These are phyloP conservation scores for Vireo altiloquus DNA, from an alignment of 2,113 vertebrate species.

Conservation along the genomic window DNA sequence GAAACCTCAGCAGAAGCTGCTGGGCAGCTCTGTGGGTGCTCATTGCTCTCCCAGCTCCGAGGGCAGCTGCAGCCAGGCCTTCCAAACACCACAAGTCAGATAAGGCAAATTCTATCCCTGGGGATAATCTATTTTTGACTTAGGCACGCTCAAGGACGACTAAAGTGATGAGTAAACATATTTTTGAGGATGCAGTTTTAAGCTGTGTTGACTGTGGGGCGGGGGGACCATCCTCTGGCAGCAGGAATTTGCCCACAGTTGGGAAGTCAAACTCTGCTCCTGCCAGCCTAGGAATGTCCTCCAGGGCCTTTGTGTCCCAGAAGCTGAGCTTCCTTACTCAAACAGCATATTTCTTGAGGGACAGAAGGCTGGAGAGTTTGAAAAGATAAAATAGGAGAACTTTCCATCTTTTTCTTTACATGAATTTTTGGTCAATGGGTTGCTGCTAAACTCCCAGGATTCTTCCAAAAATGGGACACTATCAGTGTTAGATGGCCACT, in stretches of 20 bases:
- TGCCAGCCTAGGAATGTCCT: not conserved
- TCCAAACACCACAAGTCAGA: constrained; percentile 9
- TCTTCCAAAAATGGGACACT: not conserved
- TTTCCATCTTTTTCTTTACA: not conserved
- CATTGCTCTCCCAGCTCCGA: accelerated
- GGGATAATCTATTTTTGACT: constrained; percentile 41
- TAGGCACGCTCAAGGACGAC: constrained; percentile 12
- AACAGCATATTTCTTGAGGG: not conserved
- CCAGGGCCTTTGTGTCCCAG: not conserved
- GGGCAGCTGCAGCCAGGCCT: not conserved
- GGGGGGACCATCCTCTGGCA: not conserved
- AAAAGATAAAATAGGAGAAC: not conserved
- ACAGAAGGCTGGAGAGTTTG: not conserved
- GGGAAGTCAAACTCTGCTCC: constrained; percentile 1
- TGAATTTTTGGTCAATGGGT: not conserved
- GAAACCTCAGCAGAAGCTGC: not conserved
- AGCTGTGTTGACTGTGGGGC: not conserved
- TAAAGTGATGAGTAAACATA: constrained; percentile 47
- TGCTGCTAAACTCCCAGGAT: not conserved
- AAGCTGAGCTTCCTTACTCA: not conserved
- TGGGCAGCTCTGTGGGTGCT: not conserved
- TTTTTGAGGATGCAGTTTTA: not conserved
- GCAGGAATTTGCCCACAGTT: constrained; percentile 9
- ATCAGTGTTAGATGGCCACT: accelerated
- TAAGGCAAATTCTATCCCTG: constrained; percentile 18